Evolutionary conservation across 2,888 invertebrate genomes (phyloP), one percentile per base, ranked within the genome.

Genomic region (Ephialtes manifestator): DNA sequence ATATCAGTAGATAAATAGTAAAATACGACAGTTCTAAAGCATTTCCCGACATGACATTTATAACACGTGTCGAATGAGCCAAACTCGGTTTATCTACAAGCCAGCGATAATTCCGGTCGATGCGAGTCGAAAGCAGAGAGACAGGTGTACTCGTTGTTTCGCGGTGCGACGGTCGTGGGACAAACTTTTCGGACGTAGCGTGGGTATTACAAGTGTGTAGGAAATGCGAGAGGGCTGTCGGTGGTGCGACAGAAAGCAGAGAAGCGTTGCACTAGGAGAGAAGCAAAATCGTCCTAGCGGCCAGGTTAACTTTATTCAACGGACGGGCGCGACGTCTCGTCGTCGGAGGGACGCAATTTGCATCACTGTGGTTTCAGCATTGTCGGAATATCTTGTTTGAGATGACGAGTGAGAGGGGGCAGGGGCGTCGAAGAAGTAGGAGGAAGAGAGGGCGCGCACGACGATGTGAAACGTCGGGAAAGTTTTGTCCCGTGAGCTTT

Each of bases 331-430:
- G 35, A 67, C 75, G 63, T 63, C 75, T 63, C 76, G 60, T 65
- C 76, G 75, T 65, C 65, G 76, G 72, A 67, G 74, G 71, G 55
- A 83, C 67, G 76, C 86, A 86, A 86, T 86, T 86, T 86, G 85
- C 86, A 86, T 86, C 83, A 86, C 86, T 85, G 86, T 85, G 86
- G 85, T 86, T 86, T 85, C 80, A 81, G 67, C 84, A 86, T 83
- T 83, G 85, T 85, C 74, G 80, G 79, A 74, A 83, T 86, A 86
- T 86, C 86, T 83, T 76, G 86, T 86, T 86, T 84, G 86, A 76
- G 75, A 86, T 85, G 84, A 84, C 82, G 82, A 86, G 81, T 72
- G 46, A 48, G 51, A 13, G 60, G 58, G 11, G 46, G 15, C 7
- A 67, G 51, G 83, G 51, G 20, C n/a, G 43, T 46, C 31, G 8